Conservation (phyloP, 2,888 invertebrate genomes). For the Caenorhabditis imperialis region DNA sequence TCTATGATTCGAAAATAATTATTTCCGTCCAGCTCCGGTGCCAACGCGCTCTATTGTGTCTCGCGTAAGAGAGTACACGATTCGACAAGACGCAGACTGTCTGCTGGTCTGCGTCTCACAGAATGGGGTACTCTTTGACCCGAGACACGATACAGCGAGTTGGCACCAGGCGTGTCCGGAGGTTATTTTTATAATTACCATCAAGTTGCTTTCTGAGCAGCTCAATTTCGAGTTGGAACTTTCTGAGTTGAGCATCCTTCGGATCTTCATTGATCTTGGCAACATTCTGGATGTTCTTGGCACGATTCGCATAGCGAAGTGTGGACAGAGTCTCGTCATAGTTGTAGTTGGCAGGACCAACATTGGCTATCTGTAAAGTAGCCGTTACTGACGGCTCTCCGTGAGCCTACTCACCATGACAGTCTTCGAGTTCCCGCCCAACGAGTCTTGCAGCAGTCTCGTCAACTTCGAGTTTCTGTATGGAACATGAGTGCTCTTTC, state of each 20-base stretch:
- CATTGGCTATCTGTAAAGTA: conserved; percentile 88
- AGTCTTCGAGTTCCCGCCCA: conserved; percentile 82
- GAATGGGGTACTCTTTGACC: no score
- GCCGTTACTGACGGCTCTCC: no score
- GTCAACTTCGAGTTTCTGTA: conserved; percentile 98
- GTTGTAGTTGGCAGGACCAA: conserved; percentile 95
- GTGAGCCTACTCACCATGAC: conserved; percentile 79
- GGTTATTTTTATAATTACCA: no score
- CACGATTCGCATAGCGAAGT: conserved; percentile 91
- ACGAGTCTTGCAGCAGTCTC: conserved; percentile 92
- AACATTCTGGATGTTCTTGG: conserved; percentile 87
- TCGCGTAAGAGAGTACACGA: no score
- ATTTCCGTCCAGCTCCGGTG: no score
- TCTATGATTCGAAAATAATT: no score
- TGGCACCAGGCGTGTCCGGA: no score
- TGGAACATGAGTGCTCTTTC: conserved; percentile 96
- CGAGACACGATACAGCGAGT: no score
- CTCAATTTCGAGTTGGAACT: conserved; percentile 96
- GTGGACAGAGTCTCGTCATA: conserved; percentile 98
- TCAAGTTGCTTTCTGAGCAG: conserved; percentile 89
- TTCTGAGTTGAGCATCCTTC: conserved; percentile 92
- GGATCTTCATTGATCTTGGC: conserved; percentile 93
- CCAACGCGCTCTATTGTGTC: no score
- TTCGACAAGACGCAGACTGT: no score
- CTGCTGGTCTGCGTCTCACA: no score